phyloP scores from a whole-genome alignment of 2,797 vertebrate species.

The Furcifer pardalis region DNA sequence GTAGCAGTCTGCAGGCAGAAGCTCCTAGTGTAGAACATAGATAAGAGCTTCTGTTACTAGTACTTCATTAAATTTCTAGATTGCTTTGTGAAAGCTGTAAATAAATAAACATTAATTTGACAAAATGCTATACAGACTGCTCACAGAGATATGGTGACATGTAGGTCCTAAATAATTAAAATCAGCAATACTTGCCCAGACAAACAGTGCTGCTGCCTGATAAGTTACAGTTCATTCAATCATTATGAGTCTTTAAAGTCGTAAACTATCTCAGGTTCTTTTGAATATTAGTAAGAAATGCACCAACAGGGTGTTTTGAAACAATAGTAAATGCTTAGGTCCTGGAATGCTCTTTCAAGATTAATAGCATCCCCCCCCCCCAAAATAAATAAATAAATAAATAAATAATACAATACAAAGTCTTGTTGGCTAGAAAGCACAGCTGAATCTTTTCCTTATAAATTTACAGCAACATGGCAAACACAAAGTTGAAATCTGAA shows the following conservation, averaged over 20 bases:
- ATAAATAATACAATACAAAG: conserved; percentile 26
- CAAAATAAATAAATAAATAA: too few species aligned
- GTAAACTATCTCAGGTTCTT: background rate
- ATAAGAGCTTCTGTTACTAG: conserved; percentile 3
- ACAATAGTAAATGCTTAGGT: conserved; percentile 14
- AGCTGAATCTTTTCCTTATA: conserved; percentile 19
- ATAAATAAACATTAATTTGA: conserved; percentile 23
- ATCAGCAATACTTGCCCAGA: background rate
- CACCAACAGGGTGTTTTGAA: conserved; percentile 3
- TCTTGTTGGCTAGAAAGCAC: conserved; percentile 24
- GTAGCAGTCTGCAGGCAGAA: background rate
- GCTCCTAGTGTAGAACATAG: background rate
- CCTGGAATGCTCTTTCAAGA: conserved; percentile 27
- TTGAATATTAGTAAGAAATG: conserved; percentile 10
- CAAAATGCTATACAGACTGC: conserved; percentile 1
- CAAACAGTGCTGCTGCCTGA: conserved; percentile 18
- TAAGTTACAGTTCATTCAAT: conserved; percentile 15
- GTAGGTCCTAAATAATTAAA: conserved; percentile 5
- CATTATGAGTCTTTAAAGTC: background rate
- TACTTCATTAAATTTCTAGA: conserved; percentile 15
- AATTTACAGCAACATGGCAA: background rate
- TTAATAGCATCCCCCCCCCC: conserved; percentile 34
- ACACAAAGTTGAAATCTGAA: background rate
- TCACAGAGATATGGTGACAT: conserved; percentile 8
- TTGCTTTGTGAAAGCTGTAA: conserved; percentile 2